Percentiles rank a stretch among this genome's conserved stretches.
Conservation (phyloP, 2,888 invertebrate species). For the Ferdinandea cuprea region DNA sequence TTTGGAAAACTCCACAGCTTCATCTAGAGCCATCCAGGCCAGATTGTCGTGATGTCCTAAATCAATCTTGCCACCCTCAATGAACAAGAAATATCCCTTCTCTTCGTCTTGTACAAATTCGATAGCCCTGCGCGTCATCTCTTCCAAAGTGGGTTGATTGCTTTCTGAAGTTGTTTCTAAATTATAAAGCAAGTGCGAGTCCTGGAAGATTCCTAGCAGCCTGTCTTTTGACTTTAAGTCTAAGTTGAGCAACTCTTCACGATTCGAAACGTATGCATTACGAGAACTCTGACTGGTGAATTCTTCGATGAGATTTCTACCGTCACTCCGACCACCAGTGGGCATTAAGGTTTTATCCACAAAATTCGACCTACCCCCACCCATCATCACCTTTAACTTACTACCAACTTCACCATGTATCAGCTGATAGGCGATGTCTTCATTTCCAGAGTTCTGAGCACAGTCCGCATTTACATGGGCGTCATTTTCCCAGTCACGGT, state of each 20-base stretch:
- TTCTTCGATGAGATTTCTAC: conserved; percentile 86
- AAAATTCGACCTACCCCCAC: conserved; percentile 89
- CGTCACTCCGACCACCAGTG: conserved; percentile 85
- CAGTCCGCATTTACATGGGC: conserved; percentile 83
- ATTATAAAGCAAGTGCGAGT: conserved; percentile 88
- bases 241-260: conserved; percentile 83
- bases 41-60: conserved; percentile 80
- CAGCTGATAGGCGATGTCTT: conserved; percentile 90
- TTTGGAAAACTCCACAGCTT: conserved; percentile 87
- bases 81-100: conserved; percentile 91
- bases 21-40: conserved; percentile 81
- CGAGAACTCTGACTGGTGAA: conserved; percentile 84
- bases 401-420: conserved; percentile 87
- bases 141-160: conserved; percentile 87
- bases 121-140: conserved; percentile 92
- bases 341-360: conserved; percentile 84
- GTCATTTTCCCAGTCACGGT: conserved; percentile 90
- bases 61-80: conserved; percentile 86
- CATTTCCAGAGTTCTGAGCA: conserved; percentile 83
- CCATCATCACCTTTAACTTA: conserved; percentile 89
- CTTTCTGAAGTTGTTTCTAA: conserved; percentile 85
- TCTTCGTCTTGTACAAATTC: conserved; percentile 86
- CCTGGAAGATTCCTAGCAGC: conserved; percentile 87
- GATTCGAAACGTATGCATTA: conserved; percentile 84
- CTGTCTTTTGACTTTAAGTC: conserved; percentile 84